Evolutionary conservation across 2,113 vertebrate genomes (phyloP).

Genomic region (Mixornis gularis): DNA sequence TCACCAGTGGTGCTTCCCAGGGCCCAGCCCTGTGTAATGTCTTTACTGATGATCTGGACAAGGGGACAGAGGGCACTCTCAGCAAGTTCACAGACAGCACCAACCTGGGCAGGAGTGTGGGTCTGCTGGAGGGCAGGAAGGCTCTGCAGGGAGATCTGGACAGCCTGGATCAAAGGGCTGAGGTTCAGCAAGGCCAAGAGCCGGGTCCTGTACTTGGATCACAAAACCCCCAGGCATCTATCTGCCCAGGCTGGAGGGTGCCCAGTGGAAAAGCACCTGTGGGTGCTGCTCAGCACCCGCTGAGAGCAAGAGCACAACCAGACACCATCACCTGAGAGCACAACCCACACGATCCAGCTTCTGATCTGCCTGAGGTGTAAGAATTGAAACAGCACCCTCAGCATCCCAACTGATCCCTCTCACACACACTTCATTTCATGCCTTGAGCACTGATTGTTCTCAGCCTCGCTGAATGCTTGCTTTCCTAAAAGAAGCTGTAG

Average conservation of each 20-base stretch:
- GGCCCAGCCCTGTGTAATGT: neutral
- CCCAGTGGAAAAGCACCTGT: neutral
- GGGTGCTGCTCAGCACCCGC: neutral
- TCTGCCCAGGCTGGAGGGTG: neutral
- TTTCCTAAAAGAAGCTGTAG: neutral
- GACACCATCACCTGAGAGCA: neutral
- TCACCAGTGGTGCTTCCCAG: neutral
- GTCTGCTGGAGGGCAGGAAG: neutral
- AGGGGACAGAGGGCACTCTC: neutral
- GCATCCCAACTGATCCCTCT: neutral
- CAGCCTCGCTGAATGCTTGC: neutral
- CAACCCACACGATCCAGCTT: neutral
- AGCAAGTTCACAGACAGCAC: neutral
- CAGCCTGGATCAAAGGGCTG: neutral
- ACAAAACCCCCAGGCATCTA: neutral
- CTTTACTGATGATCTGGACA: neutral
- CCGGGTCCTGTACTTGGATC: neutral
- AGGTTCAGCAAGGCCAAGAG: neutral
- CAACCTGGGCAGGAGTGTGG: neutral
- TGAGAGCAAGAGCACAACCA: neutral
- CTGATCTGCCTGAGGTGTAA: neutral
- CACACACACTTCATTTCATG: neutral
- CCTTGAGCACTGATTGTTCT: neutral
- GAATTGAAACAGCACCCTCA: neutral
- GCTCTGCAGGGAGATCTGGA: neutral